Base-by-base conservation (phyloP, 2,113 vertebrate species). In the Mastomys natalensis region DNA sequence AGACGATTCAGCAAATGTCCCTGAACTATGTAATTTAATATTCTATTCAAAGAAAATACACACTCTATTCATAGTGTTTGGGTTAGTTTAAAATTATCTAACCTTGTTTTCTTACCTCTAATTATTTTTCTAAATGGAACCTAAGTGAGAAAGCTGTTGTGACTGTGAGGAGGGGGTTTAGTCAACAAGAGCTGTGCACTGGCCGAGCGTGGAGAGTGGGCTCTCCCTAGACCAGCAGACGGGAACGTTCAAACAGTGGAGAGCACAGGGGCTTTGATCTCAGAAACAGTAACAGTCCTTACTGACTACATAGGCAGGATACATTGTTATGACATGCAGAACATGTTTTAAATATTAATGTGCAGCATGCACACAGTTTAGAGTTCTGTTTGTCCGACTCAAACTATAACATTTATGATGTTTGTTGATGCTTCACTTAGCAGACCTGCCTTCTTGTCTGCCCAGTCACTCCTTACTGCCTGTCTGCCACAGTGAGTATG, bases 21-120 rank as follows among this genome's bases (percentile, higher is more conserved):
- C 80, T 95, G 91, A 87, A 96, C 94, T 96, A 2, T 93, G 91
- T 96, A 96, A 95, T 95, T 96, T 96, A 97, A 93, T 96, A 96
- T 91, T 93, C 43, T 94, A 29, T 91, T 87, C 82, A 96, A 72
- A 91, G 87, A 77, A 95, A 96, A 77, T 85, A 55, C 73, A 58
- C 66, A 26, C 40, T 92, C 16, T 96, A 48, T 92, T 96, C 70
- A 68, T 84, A 88, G 96, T 80, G 78, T 51, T 97, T 96, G 96
- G 87, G 94, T 31, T 73, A 87, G 60, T 97, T 95, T 88, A 97
- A 95, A 95, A 88, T 97, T 45, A 73, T 64, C 40, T 91, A 68
- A 81, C 51, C 76, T 96, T 96, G 68, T 51, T 97, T 96, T 88
- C 16, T 88, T 82, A 55, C 55, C 95, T 85, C 55, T 97, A 43